phyloP scores from a whole-genome alignment of 92 coral and sea anemone species.

The Chrysogorgia sp. region DNA sequence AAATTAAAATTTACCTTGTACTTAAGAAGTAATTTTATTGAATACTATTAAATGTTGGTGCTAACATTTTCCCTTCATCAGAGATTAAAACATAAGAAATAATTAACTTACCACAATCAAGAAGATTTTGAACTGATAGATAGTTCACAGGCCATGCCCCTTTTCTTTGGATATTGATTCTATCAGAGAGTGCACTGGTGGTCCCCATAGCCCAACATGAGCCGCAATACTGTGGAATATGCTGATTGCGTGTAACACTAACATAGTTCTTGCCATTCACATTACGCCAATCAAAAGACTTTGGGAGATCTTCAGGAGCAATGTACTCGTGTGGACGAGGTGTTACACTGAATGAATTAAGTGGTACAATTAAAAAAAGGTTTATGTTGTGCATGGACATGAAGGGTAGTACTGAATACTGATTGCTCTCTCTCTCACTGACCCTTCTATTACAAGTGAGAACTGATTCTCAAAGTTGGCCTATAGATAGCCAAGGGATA shows the following conservation, averaged over 20 bases:
- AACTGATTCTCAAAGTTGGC: too few relatives aligned
- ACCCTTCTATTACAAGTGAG: too few relatives aligned
- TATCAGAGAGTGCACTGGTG: constrained; percentile 93
- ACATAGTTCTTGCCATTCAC: constrained; percentile 79
- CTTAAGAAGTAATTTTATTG: too few relatives aligned
- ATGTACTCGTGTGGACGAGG: constrained; percentile 88
- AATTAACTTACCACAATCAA: constrained; percentile 87
- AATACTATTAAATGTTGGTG: too few relatives aligned
- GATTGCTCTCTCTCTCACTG: neutral
- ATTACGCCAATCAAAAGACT: constrained; percentile 83
- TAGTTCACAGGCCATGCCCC: constrained; percentile 86
- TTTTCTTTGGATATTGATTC: constrained; percentile 81
- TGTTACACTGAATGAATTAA: constrained; percentile 57
- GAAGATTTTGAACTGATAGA: constrained; percentile 90
- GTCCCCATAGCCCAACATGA: constrained; percentile 99
- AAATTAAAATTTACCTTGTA: too few relatives aligned
- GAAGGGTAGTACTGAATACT: neutral
- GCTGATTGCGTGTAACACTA: constrained; percentile 93
- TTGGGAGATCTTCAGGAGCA: constrained; percentile 62
- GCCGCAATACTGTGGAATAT: constrained; percentile 98
- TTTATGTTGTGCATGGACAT: neutral
- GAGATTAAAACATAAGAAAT: neutral
- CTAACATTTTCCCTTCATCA: too few relatives aligned
- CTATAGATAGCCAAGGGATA: too few relatives aligned
- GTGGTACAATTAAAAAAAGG: neutral